Conservation (phyloP, 2,797 vertebrate species). For the Labroides dimidiatus region DNA sequence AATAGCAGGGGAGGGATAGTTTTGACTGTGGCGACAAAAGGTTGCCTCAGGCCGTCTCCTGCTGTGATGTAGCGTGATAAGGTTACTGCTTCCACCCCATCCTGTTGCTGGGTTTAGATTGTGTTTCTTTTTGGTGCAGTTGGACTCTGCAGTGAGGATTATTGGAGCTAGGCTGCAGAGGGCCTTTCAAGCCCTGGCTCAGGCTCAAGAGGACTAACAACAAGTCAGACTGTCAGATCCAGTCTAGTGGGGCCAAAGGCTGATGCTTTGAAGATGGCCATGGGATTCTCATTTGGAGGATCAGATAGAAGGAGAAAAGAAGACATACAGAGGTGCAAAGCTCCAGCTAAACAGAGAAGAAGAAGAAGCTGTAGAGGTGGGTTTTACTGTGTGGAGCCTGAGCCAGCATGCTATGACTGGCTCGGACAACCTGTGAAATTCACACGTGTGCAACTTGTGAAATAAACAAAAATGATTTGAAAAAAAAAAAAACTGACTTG, state of each 20-base stretch:
- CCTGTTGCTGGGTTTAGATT: slow-evolving; percentile 38
- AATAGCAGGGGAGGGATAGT: slow-evolving; percentile 3
- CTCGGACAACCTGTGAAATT: slow-evolving; percentile 33
- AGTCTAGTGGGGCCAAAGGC: slow-evolving; percentile 70
- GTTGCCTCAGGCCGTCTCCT: slow-evolving; percentile 13
- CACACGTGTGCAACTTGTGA: slow-evolving; percentile 24
- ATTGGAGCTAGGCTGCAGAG: slow-evolving; percentile 62
- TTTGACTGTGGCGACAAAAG: slow-evolving; percentile 29
- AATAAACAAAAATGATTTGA: slow-evolving; percentile 34
- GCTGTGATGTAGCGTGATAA: slow-evolving; percentile 45
- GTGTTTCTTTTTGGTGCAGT: slow-evolving; percentile 63
- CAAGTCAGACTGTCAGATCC: slow-evolving; percentile 79
- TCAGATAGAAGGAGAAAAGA: slow-evolving; percentile 66
- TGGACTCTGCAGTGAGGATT: slow-evolving; percentile 70
- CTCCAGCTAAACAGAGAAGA: slow-evolving; percentile 59
- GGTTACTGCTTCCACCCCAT: slow-evolving; percentile 30
- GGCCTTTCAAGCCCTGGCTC: slow-evolving; percentile 70
- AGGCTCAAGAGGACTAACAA: slow-evolving; percentile 76
- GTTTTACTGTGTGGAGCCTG: slow-evolving; percentile 27
- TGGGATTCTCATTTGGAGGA: slow-evolving; percentile 75
- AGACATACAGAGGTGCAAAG: slow-evolving; percentile 64
- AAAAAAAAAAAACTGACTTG: not conserved
- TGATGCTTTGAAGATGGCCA: slow-evolving; percentile 79
- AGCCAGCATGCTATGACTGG: slow-evolving; percentile 18
- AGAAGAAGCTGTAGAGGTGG: slow-evolving; percentile 39